Conservation (phyloP, 2,888 invertebrate genomes). For the Antheraea yamamai region DNA sequence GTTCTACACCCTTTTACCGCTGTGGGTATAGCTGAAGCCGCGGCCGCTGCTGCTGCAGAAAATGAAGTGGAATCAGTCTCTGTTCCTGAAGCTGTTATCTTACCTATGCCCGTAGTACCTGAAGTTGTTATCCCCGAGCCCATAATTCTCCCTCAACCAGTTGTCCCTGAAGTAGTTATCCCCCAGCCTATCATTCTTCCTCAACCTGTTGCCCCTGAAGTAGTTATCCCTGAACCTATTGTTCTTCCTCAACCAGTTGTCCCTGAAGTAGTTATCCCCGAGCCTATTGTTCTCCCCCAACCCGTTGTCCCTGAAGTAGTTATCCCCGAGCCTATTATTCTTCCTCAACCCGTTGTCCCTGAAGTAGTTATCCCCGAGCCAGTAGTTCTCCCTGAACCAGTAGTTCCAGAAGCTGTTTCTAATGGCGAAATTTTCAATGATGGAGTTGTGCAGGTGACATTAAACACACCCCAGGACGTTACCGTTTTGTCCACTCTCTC, state of each 20-base stretch:
- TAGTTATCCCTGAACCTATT: slow-evolving; percentile 30
- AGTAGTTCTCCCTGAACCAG: slow-evolving; percentile 28
- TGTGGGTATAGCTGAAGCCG: slow-evolving; percentile 54
- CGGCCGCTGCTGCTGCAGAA: slow-evolving; percentile 36
- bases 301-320: slow-evolving; percentile 28
- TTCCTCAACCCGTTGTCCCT: slow-evolving; percentile 17
- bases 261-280: slow-evolving; percentile 31
- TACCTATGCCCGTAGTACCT: slow-evolving; percentile 17
- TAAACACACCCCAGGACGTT: slow-evolving; percentile 53
- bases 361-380: slow-evolving; percentile 28
- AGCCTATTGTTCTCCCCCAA: slow-evolving; percentile 28
- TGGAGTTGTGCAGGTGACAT: slow-evolving; percentile 54
- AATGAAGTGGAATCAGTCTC: slow-evolving; percentile 4
- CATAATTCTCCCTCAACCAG: slow-evolving; percentile 24
- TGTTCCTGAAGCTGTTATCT: slow-evolving; percentile 26
- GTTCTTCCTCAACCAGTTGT: slow-evolving; percentile 29
- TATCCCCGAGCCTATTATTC: slow-evolving; percentile 29
- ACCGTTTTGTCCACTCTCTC: slow-evolving; percentile 55
- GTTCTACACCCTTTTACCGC: slow-evolving; percentile 57
- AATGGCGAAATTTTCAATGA: slow-evolving; percentile 60
- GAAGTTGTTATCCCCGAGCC: slow-evolving; percentile 14
- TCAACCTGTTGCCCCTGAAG: slow-evolving; percentile 26
- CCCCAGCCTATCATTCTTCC: slow-evolving; percentile 25
- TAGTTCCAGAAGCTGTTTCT: slow-evolving; percentile 31
- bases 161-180: slow-evolving; percentile 17